Conservation (phyloP, 2,113 vertebrate species). For the Orthochromis malagaraziensis region DNA sequence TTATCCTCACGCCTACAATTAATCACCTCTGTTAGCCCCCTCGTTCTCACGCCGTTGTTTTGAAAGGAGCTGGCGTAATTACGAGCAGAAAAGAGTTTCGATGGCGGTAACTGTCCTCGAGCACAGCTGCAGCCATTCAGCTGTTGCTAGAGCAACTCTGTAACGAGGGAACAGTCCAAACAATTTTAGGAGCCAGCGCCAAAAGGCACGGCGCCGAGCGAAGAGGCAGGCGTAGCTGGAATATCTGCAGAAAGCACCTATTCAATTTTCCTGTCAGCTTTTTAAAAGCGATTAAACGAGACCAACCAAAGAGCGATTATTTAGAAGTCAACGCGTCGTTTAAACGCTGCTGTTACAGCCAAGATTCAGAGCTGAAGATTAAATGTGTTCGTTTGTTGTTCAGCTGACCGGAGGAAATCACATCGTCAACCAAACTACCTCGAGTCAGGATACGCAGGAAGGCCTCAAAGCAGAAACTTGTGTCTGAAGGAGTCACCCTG, state of each 20-base stretch:
- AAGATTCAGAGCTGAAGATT: not conserved
- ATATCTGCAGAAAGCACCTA: not conserved
- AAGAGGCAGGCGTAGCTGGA: not conserved
- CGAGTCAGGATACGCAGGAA: not conserved
- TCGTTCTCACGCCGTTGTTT: not conserved
- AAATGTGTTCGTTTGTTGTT: not conserved
- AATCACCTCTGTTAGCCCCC: not conserved
- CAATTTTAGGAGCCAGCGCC: not conserved
- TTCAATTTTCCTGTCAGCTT: not conserved
- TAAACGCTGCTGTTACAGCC: not conserved
- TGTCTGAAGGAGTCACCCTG: accelerated
- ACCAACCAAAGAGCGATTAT: not conserved
- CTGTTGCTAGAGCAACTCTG: not conserved
- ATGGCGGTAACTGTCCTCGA: not conserved
- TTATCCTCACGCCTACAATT: not conserved
- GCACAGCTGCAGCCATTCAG: not conserved
- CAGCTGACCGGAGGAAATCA: not conserved
- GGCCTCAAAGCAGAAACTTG: not conserved
- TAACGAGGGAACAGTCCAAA: not conserved
- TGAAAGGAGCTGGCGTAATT: not conserved
- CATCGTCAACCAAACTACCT: not conserved
- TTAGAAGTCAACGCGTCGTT: too few relatives aligned
- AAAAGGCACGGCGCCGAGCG: not conserved
- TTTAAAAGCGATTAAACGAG: not conserved
- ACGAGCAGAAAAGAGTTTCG: not conserved